Evolutionary conservation across 2,888 invertebrate species (phyloP).

Genomic region (Protophormia terraenovae): DNA sequence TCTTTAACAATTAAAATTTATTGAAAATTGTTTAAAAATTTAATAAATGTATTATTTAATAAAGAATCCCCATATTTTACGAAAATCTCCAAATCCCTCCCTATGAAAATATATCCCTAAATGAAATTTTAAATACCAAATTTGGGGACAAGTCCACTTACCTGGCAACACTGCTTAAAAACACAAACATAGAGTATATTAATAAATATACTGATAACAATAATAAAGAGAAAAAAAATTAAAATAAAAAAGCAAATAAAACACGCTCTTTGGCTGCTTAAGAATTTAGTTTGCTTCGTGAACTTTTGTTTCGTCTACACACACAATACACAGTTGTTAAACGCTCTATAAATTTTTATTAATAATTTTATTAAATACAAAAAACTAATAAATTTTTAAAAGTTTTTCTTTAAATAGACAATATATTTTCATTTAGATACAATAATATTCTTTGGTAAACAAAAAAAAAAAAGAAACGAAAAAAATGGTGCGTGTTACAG

Average conservation of each 20-base stretch:
- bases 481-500: constrained; percentile 75
- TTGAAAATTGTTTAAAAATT: too few relatives aligned
- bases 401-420: neutral
- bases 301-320: neutral
- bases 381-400: neutral
- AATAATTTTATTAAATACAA: constrained; percentile 16
- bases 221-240: neutral
- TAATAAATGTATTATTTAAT: too few relatives aligned
- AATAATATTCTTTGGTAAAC: neutral
- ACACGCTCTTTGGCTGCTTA: neutral
- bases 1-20: too few relatives aligned
- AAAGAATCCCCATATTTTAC: too few relatives aligned
- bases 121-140: too few relatives aligned
- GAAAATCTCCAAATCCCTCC: too few relatives aligned
- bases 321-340: neutral
- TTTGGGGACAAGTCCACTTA: too few relatives aligned
- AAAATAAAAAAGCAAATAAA: constrained; percentile 15
- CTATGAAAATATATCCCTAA: too few relatives aligned
- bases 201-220: constrained; percentile 40
- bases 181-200: too few relatives aligned
- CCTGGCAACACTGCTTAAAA: neutral
- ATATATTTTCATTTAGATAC: constrained; percentile 4
- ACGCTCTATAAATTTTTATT: constrained; percentile 34
- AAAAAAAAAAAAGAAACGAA: neutral
- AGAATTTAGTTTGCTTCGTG: constrained; percentile 1